These are phyloP conservation scores for Drosophila mulleri DNA, from an alignment of 2,888 invertebrate species.

Conservation along the genomic window DNA sequence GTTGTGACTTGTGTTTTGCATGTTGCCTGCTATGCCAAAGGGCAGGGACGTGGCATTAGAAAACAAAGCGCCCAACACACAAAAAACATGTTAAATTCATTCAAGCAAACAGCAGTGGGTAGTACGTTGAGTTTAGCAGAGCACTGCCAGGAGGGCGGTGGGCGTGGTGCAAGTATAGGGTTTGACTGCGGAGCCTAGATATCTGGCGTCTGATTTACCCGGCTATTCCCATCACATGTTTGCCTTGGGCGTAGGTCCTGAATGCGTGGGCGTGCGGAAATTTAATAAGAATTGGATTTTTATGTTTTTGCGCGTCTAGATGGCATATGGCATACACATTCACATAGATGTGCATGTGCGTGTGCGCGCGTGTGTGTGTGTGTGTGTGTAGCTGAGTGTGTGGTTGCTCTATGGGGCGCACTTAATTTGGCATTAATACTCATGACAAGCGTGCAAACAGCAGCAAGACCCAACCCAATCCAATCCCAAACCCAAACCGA, in stretches of 20 bases:
- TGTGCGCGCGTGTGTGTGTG: constrained; percentile 1
- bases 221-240: constrained; percentile 27
- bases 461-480: not conserved
- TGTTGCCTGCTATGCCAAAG: constrained; percentile 39
- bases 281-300: constrained; percentile 78
- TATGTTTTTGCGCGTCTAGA: constrained; percentile 68
- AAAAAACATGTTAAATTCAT: constrained; percentile 72
- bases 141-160: not conserved
- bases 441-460: constrained; percentile 32
- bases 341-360: too few relatives aligned
- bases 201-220: constrained; percentile 9
- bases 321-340: constrained; percentile 53
- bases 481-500: not conserved
- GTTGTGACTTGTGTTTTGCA: constrained; percentile 58
- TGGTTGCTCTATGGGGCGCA: constrained; percentile 49
- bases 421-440: constrained; percentile 67
- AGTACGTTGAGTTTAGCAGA: not conserved
- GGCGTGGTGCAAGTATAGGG: not conserved
- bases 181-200: not conserved
- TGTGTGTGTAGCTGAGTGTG: constrained; percentile 3
- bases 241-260: constrained; percentile 27
- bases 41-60: constrained; percentile 48
- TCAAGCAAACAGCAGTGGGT: constrained; percentile 46
- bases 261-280: constrained; percentile 74
- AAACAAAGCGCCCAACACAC: constrained; percentile 52